A percentile compares a stretch with the other conserved stretches of the same genome.
Evolutionary conservation across 2,113 vertebrate genomes (phyloP).

Genomic region (Hylia prasina): DNA sequence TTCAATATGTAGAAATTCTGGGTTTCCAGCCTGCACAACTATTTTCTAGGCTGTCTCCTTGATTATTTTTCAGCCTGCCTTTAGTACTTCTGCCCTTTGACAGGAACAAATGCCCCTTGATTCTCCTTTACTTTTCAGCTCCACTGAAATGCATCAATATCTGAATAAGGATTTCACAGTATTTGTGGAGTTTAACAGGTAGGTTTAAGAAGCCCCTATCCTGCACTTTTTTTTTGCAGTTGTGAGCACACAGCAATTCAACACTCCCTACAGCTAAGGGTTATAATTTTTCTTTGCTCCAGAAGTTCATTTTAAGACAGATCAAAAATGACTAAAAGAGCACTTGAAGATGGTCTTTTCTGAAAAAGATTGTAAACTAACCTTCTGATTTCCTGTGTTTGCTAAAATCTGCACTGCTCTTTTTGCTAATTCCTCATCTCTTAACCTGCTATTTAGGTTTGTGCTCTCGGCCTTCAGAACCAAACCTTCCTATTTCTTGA

Average conservation of each 20-base stretch:
- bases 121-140: not conserved
- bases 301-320: not conserved
- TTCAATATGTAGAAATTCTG: not conserved
- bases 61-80: not conserved
- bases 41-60: not conserved
- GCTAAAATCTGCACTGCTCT: not conserved
- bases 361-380: constrained; percentile 19
- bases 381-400: not conserved
- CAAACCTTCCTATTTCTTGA: not conserved
- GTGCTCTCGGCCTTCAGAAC: not conserved
- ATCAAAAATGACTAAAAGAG: not conserved
- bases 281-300: not conserved
- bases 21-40: not conserved
- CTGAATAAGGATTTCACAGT: not conserved
- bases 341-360: not conserved
- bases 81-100: not conserved
- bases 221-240: not conserved
- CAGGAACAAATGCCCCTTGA: not conserved
- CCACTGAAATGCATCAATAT: not conserved
- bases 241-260: not conserved
- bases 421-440: not conserved
- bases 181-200: not conserved
- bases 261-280: not conserved
- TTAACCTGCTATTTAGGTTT: not conserved
- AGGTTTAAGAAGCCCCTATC: not conserved